phyloP scores from a whole-genome alignment of 2,888 invertebrate species.

The Lamellibrachia columna region DNA sequence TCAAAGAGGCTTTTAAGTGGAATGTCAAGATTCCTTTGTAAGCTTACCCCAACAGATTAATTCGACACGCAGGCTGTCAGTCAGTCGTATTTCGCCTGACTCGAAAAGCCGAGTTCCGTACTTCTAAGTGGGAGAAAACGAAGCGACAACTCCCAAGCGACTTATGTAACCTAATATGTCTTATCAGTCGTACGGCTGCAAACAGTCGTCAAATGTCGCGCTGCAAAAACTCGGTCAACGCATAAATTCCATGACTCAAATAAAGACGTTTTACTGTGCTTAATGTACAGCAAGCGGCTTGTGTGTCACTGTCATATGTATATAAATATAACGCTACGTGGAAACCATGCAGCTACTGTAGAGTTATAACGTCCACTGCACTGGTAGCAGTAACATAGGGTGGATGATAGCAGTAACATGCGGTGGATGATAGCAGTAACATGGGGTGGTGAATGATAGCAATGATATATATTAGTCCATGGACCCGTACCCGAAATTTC shows the following conservation, averaged over 20 bases:
- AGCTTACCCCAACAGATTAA: background rate
- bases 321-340: background rate
- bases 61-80: background rate
- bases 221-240: background rate
- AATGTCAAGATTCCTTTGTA: background rate
- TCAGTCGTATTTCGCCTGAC: background rate
- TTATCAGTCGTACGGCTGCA: background rate
- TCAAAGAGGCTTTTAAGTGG: background rate
- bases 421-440: too few species aligned
- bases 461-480: too few species aligned
- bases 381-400: too few species aligned
- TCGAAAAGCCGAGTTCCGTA: background rate
- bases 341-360: background rate
- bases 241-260: background rate
- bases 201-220: conserved; percentile 16
- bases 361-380: too few species aligned
- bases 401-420: too few species aligned
- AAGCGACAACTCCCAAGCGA: background rate
- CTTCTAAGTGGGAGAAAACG: background rate
- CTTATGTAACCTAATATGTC: background rate
- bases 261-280: background rate
- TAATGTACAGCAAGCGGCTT: background rate
- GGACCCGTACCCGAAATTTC: too few species aligned
- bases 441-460: too few species aligned
- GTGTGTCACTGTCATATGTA: background rate